Conservation (phyloP, 2,113 vertebrate genomes). For the Psilopogon haemacephalus region DNA sequence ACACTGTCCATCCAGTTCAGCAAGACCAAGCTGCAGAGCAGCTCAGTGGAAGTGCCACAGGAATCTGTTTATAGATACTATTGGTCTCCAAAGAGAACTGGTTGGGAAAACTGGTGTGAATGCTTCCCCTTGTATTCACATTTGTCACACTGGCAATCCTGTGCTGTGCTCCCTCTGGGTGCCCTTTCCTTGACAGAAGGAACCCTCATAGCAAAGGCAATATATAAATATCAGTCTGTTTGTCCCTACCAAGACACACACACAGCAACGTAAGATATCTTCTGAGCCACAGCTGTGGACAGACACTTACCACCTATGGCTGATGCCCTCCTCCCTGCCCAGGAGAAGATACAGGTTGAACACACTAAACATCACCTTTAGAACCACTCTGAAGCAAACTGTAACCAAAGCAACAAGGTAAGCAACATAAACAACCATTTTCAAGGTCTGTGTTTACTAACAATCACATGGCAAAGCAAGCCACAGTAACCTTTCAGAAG, state of each 20-base stretch:
- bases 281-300: rapidly evolving
- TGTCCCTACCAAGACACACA: background rate
- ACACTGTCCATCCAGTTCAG: background rate
- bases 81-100: background rate
- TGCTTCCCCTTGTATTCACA: too few species aligned
- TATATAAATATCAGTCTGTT: background rate
- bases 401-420: background rate
- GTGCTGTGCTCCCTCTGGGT: background rate
- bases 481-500: background rate
- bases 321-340: background rate
- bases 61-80: background rate
- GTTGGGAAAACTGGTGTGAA: background rate
- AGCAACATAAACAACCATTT: background rate
- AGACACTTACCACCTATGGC: rapidly evolving
- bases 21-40: background rate
- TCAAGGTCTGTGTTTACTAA: background rate
- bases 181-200: background rate
- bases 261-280: background rate
- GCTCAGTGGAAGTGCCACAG: background rate
- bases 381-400: background rate
- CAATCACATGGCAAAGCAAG: background rate
- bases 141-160: background rate
- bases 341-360: rapidly evolving
- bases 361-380: rapidly evolving
- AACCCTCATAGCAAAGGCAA: background rate